Conservation (phyloP, 23 tunicate species). For the Ciona savignyi region DNA sequence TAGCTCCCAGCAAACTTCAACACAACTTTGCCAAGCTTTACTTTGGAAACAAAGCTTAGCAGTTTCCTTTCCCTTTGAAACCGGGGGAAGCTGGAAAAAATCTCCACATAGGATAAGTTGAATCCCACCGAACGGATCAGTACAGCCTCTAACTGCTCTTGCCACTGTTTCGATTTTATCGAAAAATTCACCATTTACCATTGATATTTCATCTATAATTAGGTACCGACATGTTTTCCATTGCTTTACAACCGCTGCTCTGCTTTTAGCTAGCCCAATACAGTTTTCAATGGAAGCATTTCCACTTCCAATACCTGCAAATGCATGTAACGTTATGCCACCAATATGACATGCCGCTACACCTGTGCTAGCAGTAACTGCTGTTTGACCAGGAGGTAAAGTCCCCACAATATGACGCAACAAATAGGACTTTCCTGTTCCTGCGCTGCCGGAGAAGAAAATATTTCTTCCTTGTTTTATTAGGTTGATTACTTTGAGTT, state of each 20-base stretch:
- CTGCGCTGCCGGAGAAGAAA: slow-evolving; percentile 97
- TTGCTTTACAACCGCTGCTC: slow-evolving; percentile 39
- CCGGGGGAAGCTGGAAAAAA: slow-evolving; percentile 98
- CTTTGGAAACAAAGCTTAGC: slow-evolving; percentile 72
- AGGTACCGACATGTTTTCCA: slow-evolving; percentile 84
- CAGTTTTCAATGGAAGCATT: slow-evolving; percentile 25
- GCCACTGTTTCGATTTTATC: slow-evolving; percentile 87
- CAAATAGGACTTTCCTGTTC: slow-evolving; percentile 89
- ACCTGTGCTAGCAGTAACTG: slow-evolving; percentile 95
- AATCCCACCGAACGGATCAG: slow-evolving; percentile 95
- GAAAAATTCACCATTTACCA: slow-evolving; percentile 87
- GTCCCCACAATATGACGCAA: slow-evolving; percentile 67
- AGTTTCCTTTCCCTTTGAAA: slow-evolving; percentile 59
- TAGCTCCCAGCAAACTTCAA: slow-evolving; percentile 44
- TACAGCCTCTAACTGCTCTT: slow-evolving; percentile 25
- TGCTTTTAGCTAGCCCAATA: slow-evolving; percentile 3
- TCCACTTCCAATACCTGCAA: slow-evolving; percentile 87
- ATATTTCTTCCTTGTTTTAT: slow-evolving; percentile 55
- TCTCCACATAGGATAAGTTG: slow-evolving; percentile 94
- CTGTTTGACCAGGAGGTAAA: slow-evolving; percentile 74
- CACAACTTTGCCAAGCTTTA: slow-evolving; percentile 52
- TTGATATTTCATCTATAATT: slow-evolving; percentile 96
- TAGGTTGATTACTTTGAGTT: slow-evolving; percentile 48
- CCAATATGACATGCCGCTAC: slow-evolving; percentile 97
- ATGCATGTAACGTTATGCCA: slow-evolving; percentile 90